Percentiles rank a stretch among this genome's conserved stretches.
These are phyloP conservation scores for Enoplosus armatus DNA, from an alignment of 2,797 vertebrate species.

Conservation along the genomic window DNA sequence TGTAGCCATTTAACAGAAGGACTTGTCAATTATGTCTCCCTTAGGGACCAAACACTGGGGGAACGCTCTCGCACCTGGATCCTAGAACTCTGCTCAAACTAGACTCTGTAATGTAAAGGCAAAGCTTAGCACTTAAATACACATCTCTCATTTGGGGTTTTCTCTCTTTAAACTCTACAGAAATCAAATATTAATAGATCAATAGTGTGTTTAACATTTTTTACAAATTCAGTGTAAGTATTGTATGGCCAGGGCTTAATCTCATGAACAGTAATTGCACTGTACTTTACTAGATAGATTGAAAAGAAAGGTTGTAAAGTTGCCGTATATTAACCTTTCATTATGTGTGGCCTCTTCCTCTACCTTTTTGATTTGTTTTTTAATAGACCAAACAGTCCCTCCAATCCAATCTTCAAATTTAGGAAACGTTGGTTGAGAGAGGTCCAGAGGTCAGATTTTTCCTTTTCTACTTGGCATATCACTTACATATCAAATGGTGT, in stretches of 20 bases:
- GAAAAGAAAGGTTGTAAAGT: slow-evolving; percentile 50
- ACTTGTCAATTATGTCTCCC: slow-evolving; percentile 68
- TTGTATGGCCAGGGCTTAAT: slow-evolving; percentile 60
- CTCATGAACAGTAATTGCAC: slow-evolving; percentile 64
- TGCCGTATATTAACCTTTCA: slow-evolving; percentile 48
- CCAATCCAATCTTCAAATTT: slow-evolving; percentile 41
- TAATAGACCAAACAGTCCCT: slow-evolving; percentile 49
- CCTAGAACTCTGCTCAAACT: slow-evolving; percentile 69
- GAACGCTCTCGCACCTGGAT: slow-evolving; percentile 57
- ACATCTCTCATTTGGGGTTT: slow-evolving; percentile 50
- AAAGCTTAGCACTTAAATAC: slow-evolving; percentile 71
- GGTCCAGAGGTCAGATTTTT: slow-evolving; percentile 31
- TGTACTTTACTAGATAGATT: slow-evolving; percentile 52
- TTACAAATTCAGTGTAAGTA: slow-evolving; percentile 59
- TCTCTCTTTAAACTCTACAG: slow-evolving; percentile 45
- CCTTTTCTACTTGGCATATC: slow-evolving; percentile 50
- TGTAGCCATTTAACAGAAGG: slow-evolving; percentile 73
- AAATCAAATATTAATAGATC: slow-evolving; percentile 48
- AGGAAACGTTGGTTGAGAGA: slow-evolving; percentile 26
- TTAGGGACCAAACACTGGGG: slow-evolving; percentile 76
- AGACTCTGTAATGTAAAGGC: slow-evolving; percentile 57
- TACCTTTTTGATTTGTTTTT: slow-evolving; percentile 37
- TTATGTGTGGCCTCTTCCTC: slow-evolving; percentile 57
- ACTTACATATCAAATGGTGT: slow-evolving; percentile 71
- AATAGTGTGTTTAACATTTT: slow-evolving; percentile 63